phyloP scores from a whole-genome alignment of 2,113 vertebrate species.

The Peucedramus taeniatus region DNA sequence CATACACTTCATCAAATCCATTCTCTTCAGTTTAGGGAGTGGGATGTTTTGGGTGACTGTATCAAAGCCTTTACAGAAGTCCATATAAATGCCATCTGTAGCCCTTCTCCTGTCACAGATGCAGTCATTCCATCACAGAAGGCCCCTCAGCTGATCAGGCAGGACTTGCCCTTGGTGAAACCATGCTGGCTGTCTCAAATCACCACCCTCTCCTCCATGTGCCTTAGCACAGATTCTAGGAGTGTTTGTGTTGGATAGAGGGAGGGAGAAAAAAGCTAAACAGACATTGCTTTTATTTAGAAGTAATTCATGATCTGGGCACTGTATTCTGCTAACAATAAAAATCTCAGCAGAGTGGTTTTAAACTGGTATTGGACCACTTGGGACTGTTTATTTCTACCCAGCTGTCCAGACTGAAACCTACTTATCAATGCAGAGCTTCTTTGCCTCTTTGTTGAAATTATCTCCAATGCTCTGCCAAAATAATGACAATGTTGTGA shows the following conservation, averaged over 20 bases:
- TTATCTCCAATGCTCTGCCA: neutral
- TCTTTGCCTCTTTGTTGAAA: slow-evolving; percentile 14
- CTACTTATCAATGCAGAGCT: neutral
- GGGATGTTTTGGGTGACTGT: neutral
- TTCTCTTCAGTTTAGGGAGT: neutral
- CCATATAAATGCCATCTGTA: fast-evolving
- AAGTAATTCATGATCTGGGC: neutral
- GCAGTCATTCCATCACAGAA: neutral
- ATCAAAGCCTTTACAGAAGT: neutral
- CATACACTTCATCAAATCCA: neutral
- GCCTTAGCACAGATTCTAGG: neutral
- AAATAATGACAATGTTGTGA: slow-evolving; percentile 15
- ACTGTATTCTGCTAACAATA: neutral
- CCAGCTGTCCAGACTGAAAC: neutral
- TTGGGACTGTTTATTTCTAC: neutral
- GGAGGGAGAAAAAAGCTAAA: neutral
- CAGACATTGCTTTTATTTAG: neutral
- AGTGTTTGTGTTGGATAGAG: neutral
- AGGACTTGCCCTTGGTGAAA: neutral
- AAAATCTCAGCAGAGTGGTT: neutral
- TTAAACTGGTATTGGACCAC: neutral
- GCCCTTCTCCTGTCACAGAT: neutral
- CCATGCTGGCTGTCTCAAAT: neutral
- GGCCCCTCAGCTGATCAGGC: neutral
- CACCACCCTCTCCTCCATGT: neutral